These are phyloP conservation scores for Phymastichus coffea DNA, from an alignment of 1,140 invertebrate genomes.

Conservation along the genomic window DNA sequence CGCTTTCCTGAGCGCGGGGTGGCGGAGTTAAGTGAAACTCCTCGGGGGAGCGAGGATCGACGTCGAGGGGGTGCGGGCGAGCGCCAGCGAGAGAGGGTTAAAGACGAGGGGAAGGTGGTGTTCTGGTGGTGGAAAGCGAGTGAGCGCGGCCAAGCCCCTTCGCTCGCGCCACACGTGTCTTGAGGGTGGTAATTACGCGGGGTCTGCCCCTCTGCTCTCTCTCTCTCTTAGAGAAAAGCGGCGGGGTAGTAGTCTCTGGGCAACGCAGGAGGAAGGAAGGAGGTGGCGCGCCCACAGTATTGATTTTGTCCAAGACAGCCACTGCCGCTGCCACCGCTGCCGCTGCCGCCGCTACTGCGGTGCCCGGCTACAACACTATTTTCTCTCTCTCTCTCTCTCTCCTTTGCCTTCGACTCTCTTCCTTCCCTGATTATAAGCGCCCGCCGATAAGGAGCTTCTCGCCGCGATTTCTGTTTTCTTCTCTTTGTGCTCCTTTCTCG, in stretches of 20 bases:
- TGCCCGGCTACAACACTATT: slow-evolving; percentile 49
- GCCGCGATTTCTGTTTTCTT: not conserved
- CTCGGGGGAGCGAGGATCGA: no score
- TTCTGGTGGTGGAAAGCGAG: no score
- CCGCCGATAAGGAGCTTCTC: slow-evolving; percentile 3
- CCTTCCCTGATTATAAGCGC: no score
- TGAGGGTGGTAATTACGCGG: slow-evolving; percentile 59
- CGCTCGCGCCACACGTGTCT: slow-evolving; percentile 56
- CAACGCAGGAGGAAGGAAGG: slow-evolving; percentile 24
- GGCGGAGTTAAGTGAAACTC: slow-evolving; percentile 8
- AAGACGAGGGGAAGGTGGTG: not conserved
- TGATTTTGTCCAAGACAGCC: slow-evolving; percentile 59
- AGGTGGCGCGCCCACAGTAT: slow-evolving; percentile 52
- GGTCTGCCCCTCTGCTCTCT: slow-evolving; percentile 53
- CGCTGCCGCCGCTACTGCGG: slow-evolving; percentile 51
- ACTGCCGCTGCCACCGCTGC: slow-evolving; percentile 36
- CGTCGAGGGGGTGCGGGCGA: no score
- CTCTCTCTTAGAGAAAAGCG: slow-evolving; percentile 34
- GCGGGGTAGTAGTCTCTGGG: not conserved
- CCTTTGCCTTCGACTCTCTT: slow-evolving; percentile 26
- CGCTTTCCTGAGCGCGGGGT: no score
- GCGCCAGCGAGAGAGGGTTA: slow-evolving; percentile 1
- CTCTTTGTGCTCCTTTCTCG: not conserved
- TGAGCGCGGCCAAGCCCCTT: no score
- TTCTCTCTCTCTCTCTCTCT: slow-evolving; percentile 28